Evolutionary conservation across 1,140 invertebrate genomes (phyloP), one percentile per base, ranked within the genome.

Genomic region (Drosophila mojavensis): DNA sequence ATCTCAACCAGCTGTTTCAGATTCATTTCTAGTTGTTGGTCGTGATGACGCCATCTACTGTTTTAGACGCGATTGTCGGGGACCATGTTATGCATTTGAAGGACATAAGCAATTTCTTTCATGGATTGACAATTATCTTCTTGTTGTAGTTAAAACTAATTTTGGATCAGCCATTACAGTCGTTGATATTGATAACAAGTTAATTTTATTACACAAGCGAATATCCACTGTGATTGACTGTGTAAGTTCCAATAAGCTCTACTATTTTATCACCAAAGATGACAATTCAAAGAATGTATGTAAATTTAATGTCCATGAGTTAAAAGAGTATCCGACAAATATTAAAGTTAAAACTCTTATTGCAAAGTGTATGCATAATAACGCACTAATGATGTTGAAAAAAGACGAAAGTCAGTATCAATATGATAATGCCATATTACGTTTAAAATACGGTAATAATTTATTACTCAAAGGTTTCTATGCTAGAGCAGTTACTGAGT

Each of bases 31-130:
- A 13, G 65, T 79, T 30, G 85, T 81, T n/a, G 85, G 78, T 9
- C 67, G 71, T 41, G 67, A 75, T 63, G 81, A 89, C 53, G 84
- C 84, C 11, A 68, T 89, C 17, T 89, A 82, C 56, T 86, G 86
- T 54, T 90, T 83, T 43, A 90, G 77, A 3, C 41, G 56, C 0
- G 79, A 90, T 64, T 79, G 79, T 9, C 48, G 77, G 5, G 86
- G 88, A 13, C 75, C 82, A 10, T 89, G 84, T 15, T 84, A 76
- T 75, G 84, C 78, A 5, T 81, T 89, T 36, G 65, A 72, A 36
- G 84, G 84, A 1, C 48, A 51, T 48, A 89, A 89, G 39, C 39
- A 64, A 50, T 69, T 30, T 15, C 7, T 89, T 24, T 66, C 55
- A 5, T 89, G 80, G 84, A 60, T 84, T 36, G 68, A 62, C 0